These are phyloP conservation scores for Lymantria dispar DNA, from an alignment of 2,888 invertebrate genomes.

Conservation along the genomic window DNA sequence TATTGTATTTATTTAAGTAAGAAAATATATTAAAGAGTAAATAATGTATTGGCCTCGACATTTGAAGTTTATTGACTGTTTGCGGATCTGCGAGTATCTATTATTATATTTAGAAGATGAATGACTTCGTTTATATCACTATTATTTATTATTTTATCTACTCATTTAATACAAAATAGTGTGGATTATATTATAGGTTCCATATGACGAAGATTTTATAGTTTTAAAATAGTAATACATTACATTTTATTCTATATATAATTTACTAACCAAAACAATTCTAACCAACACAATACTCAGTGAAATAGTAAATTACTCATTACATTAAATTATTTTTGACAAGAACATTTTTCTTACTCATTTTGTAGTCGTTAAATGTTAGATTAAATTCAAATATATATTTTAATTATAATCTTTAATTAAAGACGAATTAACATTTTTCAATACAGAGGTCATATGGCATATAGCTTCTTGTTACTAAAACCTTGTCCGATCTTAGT, in stretches of 20 bases:
- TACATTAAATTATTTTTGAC: too few relatives aligned
- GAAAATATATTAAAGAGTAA: not conserved
- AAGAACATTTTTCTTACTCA: too few relatives aligned
- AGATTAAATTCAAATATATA: not conserved
- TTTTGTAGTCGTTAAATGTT: not conserved
- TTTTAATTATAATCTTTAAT: not conserved
- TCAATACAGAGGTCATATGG: not conserved
- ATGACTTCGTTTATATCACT: not conserved
- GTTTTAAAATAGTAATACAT: too few relatives aligned
- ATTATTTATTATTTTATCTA: not conserved
- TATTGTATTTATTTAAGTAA: not conserved
- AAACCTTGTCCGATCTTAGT: not conserved
- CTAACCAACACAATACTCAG: too few relatives aligned
- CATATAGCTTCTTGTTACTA: not conserved
- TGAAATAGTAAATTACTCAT: too few relatives aligned
- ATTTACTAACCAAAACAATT: too few relatives aligned
- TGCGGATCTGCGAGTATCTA: constrained; percentile 28
- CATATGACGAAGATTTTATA: too few relatives aligned
- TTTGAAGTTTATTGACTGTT: constrained; percentile 38
- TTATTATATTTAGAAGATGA: not conserved
- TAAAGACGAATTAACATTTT: constrained; percentile 1
- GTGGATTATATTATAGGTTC: too few relatives aligned
- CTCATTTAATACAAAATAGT: not conserved
- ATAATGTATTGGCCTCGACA: constrained; percentile 30
- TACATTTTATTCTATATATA: too few relatives aligned